Conservation (phyloP, 2,113 vertebrate genomes). For the Rhegmatorhina hoffmannsi region DNA sequence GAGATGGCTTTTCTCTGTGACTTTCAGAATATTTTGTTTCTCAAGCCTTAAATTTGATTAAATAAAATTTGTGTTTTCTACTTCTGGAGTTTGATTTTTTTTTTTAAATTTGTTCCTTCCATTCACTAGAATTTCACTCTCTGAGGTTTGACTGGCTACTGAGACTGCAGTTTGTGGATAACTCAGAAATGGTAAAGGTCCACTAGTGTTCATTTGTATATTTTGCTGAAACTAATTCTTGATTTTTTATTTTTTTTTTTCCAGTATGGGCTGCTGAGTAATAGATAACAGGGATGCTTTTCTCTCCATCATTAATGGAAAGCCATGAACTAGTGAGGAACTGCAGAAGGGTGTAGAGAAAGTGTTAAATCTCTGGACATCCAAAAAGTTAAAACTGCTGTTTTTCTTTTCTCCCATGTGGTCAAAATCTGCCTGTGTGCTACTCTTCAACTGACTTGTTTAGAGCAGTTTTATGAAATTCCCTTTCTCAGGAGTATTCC, state of each 20-base stretch:
- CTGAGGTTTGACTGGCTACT: not conserved
- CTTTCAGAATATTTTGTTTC: not conserved
- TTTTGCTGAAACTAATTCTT: not conserved
- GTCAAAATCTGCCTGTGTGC: not conserved
- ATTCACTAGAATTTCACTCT: not conserved
- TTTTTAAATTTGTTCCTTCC: not conserved
- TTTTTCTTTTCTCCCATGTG: not conserved
- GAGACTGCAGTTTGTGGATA: not conserved
- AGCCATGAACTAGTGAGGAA: not conserved
- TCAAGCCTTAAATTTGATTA: slow-evolving; percentile 42
- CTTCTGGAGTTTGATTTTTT: not conserved
- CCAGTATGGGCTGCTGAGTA: not conserved
- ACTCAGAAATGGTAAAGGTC: not conserved
- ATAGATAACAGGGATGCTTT: not conserved
- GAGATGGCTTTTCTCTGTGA: not conserved
- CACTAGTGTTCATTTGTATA: not conserved
- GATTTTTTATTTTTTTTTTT: not conserved
- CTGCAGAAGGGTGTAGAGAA: not conserved
- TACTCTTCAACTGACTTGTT: not conserved
- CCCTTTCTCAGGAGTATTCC: not conserved
- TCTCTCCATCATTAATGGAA: not conserved
- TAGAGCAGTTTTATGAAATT: not conserved
- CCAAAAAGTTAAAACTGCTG: not conserved
- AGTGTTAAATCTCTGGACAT: not conserved
- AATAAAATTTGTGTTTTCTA: slow-evolving; percentile 61